Percentiles rank a stretch among this genome's conserved stretches.
Evolutionary conservation across 1,140 invertebrate genomes (phyloP).

Genomic region (Apis dorsata): DNA sequence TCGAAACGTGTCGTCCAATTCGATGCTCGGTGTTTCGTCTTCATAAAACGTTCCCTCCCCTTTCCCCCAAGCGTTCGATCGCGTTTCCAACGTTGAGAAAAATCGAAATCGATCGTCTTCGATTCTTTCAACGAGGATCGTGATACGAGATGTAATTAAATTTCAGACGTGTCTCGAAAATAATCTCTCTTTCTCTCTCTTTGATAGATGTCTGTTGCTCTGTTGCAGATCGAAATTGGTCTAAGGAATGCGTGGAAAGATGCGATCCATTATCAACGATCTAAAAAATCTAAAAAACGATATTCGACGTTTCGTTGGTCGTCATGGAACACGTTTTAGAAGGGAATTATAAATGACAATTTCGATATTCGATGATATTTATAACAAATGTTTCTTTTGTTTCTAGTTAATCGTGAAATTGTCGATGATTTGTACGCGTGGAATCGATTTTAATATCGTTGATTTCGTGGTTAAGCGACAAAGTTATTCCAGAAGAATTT

Average conservation of each 20-base stretch:
- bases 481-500: neutral
- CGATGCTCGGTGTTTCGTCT: neutral
- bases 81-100: no score
- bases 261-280: neutral
- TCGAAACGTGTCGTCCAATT: neutral
- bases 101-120: no score
- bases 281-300: neutral
- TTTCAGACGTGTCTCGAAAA: neutral
- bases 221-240: neutral
- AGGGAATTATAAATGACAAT: neutral
- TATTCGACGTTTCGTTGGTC: neutral
- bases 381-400: neutral
- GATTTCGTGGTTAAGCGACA: neutral
- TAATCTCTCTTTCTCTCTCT: neutral
- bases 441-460: neutral
- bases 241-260: neutral
- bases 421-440: neutral
- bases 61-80: neutral
- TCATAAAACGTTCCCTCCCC: neutral
- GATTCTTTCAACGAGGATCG: no score
- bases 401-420: neutral
- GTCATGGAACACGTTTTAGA: neutral
- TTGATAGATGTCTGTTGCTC: no score
- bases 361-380: neutral
- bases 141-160: neutral